Percentiles rank a stretch among this genome's conserved stretches.
phyloP scores from a whole-genome alignment of 2,113 vertebrate species.

The Polypterus bichir region DNA sequence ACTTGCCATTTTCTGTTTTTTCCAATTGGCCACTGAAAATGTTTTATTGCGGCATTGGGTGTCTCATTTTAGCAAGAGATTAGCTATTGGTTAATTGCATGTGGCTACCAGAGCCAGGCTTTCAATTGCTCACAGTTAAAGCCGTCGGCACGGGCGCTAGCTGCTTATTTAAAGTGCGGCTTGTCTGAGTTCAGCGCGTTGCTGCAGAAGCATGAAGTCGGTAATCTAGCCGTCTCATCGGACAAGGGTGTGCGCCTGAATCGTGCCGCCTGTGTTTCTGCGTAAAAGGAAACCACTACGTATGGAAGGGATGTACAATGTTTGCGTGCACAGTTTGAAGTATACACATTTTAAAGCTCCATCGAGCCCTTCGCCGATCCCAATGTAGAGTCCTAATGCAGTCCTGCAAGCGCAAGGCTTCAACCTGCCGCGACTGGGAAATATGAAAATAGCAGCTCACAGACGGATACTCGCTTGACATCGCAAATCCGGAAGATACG shows the following conservation, averaged over 20 bases:
- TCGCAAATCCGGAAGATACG: too few relatives aligned
- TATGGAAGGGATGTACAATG: background rate
- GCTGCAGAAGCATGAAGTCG: background rate
- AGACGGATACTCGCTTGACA: too few relatives aligned
- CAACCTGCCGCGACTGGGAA: too few relatives aligned
- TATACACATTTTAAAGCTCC: too few relatives aligned
- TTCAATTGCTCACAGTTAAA: slow-evolving; percentile 5
- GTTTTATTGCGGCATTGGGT: slow-evolving; percentile 8
- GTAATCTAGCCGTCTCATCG: too few relatives aligned
- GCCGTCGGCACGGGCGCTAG: slow-evolving; percentile 4
- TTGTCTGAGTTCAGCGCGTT: background rate
- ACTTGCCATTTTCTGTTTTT: slow-evolving; percentile 3
- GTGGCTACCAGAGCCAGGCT: background rate
- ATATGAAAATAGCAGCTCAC: too few relatives aligned
- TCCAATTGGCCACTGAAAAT: slow-evolving; percentile 1
- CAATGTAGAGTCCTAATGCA: too few relatives aligned
- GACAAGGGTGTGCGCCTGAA: background rate
- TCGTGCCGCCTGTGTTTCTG: background rate
- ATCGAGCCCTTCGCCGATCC: too few relatives aligned
- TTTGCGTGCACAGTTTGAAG: too few relatives aligned
- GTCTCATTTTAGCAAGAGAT: background rate
- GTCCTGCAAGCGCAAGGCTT: too few relatives aligned
- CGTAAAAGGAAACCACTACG: background rate
- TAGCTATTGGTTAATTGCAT: slow-evolving; percentile 11
- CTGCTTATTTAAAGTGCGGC: slow-evolving; percentile 1